Evolutionary conservation across 2,888 invertebrate genomes (phyloP).

Genomic region (Pteria penguin): DNA sequence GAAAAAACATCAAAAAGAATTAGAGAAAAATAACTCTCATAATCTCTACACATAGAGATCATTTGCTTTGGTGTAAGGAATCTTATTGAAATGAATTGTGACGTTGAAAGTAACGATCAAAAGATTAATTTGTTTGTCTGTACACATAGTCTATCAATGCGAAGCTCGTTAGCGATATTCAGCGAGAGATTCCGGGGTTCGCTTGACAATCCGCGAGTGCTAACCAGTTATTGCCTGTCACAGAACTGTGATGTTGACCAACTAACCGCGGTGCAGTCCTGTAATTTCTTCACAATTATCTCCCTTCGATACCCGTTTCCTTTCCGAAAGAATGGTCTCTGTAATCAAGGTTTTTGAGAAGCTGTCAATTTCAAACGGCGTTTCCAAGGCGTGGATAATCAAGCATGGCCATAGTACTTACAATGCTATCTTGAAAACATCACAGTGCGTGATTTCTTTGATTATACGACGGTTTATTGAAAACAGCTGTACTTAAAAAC

Average conservation of each 20-base stretch:
- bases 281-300: slow-evolving; percentile 11
- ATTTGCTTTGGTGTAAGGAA: too few relatives aligned
- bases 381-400: slow-evolving; percentile 3
- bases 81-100: neutral
- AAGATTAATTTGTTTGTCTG: slow-evolving; percentile 1
- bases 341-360: neutral
- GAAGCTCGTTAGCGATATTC: neutral
- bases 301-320: neutral
- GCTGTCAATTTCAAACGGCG: neutral
- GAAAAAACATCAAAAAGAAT: too few relatives aligned
- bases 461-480: too few relatives aligned
- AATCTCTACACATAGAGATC: too few relatives aligned
- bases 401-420: too few relatives aligned
- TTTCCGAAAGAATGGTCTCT: neutral
- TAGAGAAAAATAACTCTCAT: too few relatives aligned
- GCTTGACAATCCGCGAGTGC: neutral
- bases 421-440: too few relatives aligned
- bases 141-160: neutral
- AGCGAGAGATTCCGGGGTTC: neutral
- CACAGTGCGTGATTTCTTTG: too few relatives aligned
- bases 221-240: neutral
- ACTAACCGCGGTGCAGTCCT: neutral
- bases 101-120: neutral
- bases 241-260: slow-evolving; percentile 4
- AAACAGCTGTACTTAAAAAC: too few relatives aligned